A percentile compares a stretch with the other conserved stretches of the same genome.
phyloP scores from a whole-genome alignment of 1,140 invertebrate species.

The Aphidius gifuensis region DNA sequence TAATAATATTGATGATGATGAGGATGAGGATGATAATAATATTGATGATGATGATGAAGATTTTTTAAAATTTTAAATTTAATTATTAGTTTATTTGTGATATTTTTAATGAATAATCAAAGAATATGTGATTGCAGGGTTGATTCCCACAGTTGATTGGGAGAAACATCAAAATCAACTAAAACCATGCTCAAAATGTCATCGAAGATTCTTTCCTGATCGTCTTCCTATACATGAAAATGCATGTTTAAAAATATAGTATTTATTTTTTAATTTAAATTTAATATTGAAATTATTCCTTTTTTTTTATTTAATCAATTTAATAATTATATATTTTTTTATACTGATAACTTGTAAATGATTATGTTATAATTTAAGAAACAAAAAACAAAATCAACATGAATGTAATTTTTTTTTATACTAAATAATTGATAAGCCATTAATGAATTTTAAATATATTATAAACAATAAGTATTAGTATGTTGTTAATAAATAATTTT shows the following conservation, averaged over 20 bases:
- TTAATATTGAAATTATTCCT: slow-evolving; percentile 6
- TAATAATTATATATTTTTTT: slow-evolving; percentile 2
- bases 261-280: slow-evolving; percentile 5
- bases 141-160: slow-evolving; percentile 31
- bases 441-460: no score
- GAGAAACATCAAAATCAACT: slow-evolving; percentile 31
- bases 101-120: no score
- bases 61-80: no score
- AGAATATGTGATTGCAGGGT: no score
- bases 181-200: slow-evolving; percentile 33
- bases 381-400: not conserved
- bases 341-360: not conserved
- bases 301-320: slow-evolving; percentile 14
- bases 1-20: no score
- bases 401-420: no score
- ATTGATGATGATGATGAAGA: no score
- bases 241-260: slow-evolving; percentile 30
- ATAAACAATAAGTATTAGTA: no score
- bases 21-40: no score
- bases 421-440: no score
- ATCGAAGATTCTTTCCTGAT: slow-evolving; percentile 34
- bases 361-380: not conserved
- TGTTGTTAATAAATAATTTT: no score
- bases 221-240: slow-evolving; percentile 33
- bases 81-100: no score